Percentiles rank a stretch among this genome's conserved stretches.
phyloP scores from a whole-genome alignment of 1,140 invertebrate genomes.

The Chrysoperla carnea region DNA sequence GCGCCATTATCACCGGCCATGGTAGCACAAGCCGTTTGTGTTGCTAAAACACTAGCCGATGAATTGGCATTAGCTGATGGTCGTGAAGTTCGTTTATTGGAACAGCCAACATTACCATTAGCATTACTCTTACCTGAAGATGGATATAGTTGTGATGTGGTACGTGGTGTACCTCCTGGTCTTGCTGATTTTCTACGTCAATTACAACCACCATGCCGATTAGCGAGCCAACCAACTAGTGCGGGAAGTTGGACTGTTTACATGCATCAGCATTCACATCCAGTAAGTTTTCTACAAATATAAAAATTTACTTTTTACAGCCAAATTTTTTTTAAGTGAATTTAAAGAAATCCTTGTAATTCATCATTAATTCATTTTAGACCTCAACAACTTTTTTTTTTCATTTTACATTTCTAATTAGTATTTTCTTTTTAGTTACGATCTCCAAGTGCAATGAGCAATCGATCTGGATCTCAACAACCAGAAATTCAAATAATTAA shows the following conservation, averaged over 20 bases:
- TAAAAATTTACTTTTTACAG: not conserved
- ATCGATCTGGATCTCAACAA: constrained; percentile 26
- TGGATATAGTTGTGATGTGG: constrained; percentile 95
- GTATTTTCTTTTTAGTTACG: constrained; percentile 28
- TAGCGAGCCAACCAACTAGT: constrained; percentile 77
- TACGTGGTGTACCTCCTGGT: constrained; percentile 79
- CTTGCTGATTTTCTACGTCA: constrained; percentile 83
- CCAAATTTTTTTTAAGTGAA: not conserved
- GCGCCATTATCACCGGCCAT: constrained; percentile 32
- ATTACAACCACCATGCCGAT: constrained; percentile 69
- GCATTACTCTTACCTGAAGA: constrained; percentile 90
- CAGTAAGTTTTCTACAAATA: not conserved
- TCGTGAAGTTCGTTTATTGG: constrained; percentile 43
- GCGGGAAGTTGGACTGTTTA: constrained; percentile 91
- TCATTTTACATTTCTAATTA: not conserved
- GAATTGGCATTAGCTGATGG: constrained; percentile 80
- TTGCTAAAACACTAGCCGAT: constrained; percentile 87
- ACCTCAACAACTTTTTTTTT: constrained; percentile 1
- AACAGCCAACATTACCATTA: constrained; percentile 75
- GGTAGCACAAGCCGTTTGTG: constrained; percentile 42
- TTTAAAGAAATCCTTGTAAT: too few species aligned
- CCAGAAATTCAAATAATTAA: constrained; percentile 57
- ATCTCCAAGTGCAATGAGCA: constrained; percentile 40
- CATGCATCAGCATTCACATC: constrained; percentile 37
- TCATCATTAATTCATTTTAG: too few species aligned